Evolutionary conservation across 2,797 vertebrate genomes (phyloP), one percentile per base, ranked within the genome.

Genomic region (Bradypodion pumilum): DNA sequence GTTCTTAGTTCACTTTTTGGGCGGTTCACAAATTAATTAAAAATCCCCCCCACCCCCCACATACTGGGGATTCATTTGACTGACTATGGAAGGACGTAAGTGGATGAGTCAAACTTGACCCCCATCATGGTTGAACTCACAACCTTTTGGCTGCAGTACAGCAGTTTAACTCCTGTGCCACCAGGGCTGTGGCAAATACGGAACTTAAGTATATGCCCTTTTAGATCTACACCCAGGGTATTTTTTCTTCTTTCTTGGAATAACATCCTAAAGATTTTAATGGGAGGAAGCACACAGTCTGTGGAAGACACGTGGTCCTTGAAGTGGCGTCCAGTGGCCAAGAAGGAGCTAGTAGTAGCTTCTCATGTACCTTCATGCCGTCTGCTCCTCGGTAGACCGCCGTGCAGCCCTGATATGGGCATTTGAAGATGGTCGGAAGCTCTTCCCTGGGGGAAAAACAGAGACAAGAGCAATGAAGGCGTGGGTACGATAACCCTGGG

Each of bases 401-500:
- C 0, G 97, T 98, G 80, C 98, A 99, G 85, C 98, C 98, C 94
- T 98, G 97, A 92, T 99, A 97, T 19, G 97, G 98, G 96, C 98
- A 99, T 96, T 99, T 99, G 93, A 98, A 99, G 92, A 99, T 99
- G 92, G 97, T 97, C 35, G 98, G 98, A 82, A 99, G 97, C 94
- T 99, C 98, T 95, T 99, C 98, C 91, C 98, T 99, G 92, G 32
- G 90, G 32, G 90, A 91, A 35, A 60, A 25, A 19, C 5, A 5
- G 13, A 23, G 56, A 37, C 40, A 29, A 27, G n/a, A 4, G 7
- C 9, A 1, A 32, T 15, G 0, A 79, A 83, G 10, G 35, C 15
- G 40, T 2, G 7, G 46, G 2, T 0, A 29, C 3, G 1, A 10
- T 15, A 5, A 5, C 29, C 63, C 29, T 10, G 0, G 3, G 2